These are phyloP conservation scores for Diploptera punctata DNA, from an alignment of 2,888 invertebrate species.

Conservation along the genomic window DNA sequence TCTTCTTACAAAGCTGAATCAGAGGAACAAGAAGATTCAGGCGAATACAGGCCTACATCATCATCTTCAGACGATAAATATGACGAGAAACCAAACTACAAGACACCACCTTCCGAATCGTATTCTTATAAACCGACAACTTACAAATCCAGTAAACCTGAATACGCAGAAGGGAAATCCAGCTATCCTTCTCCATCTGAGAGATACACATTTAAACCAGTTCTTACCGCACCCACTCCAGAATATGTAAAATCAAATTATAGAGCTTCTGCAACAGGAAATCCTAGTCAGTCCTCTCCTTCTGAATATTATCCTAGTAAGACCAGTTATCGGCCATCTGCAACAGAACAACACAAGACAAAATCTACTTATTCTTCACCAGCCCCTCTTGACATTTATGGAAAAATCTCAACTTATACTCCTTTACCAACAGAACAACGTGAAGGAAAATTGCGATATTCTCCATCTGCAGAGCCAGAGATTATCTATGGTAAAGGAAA, in stretches of 20 bases:
- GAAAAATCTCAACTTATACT: constrained; percentile 33
- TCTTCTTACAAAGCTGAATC: not conserved
- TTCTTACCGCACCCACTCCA: not conserved
- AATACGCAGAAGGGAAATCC: constrained; percentile 30
- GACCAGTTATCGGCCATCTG: constrained; percentile 4
- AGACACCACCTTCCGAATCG: not conserved
- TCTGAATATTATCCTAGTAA: constrained; percentile 30
- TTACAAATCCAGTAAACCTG: constrained; percentile 1
- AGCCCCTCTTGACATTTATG: constrained; percentile 45
- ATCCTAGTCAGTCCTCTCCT: not conserved
- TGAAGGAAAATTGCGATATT: not conserved
- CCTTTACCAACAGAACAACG: constrained; percentile 34
- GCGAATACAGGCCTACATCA: not conserved
- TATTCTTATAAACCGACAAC: constrained; percentile 3
- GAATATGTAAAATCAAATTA: not conserved
- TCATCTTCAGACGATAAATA: constrained; percentile 1
- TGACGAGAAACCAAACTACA: not conserved
- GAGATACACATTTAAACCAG: not conserved
- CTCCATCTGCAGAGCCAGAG: constrained; percentile 38
- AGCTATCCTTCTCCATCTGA: constrained; percentile 30
- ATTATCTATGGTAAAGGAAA: constrained; percentile 48
- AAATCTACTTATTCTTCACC: constrained; percentile 53
- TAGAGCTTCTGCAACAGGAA: not conserved
- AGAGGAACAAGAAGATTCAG: not conserved
- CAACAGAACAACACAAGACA: constrained; percentile 1